A percentile compares a stretch with the other conserved stretches of the same genome.
These are phyloP conservation scores for Crematogaster levior DNA, from an alignment of 2,888 invertebrate genomes.

Conservation along the genomic window DNA sequence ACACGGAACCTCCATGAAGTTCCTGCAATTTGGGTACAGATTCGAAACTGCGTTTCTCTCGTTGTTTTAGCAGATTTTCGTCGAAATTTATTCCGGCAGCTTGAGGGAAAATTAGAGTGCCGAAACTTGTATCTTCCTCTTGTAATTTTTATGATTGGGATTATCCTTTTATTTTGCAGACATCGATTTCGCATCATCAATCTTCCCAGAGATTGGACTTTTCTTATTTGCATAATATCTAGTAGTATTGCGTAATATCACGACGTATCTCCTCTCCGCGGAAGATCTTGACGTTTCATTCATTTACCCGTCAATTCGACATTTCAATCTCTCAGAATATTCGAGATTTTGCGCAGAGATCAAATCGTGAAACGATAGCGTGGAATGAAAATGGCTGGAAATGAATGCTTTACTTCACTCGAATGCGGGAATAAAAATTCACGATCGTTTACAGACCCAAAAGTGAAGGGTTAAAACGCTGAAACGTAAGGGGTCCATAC, in stretches of 20 bases:
- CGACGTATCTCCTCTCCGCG: background rate
- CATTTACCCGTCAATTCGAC: background rate
- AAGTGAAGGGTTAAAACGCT: background rate
- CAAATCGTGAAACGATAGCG: background rate
- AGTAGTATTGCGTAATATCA: background rate
- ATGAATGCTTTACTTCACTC: background rate
- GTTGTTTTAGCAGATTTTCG: background rate
- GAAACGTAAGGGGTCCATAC: background rate
- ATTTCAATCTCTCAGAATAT: background rate
- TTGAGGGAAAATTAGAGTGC: background rate
- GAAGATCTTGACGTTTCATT: background rate
- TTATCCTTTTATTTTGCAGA: background rate
- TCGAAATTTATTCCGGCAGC: background rate
- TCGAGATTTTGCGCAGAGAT: background rate
- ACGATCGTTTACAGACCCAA: background rate
- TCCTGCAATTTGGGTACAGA: constrained; percentile 17
- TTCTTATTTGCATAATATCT: background rate
- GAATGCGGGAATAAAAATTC: background rate
- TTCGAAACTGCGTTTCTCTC: background rate
- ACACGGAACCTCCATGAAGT: constrained; percentile 29
- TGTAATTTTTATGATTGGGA: background rate
- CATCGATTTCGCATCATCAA: background rate
- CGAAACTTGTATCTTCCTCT: background rate
- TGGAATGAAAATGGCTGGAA: background rate
- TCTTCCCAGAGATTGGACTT: background rate